Base-by-base conservation (phyloP, 2,888 invertebrate species). In the Nomada fabriciana region DNA sequence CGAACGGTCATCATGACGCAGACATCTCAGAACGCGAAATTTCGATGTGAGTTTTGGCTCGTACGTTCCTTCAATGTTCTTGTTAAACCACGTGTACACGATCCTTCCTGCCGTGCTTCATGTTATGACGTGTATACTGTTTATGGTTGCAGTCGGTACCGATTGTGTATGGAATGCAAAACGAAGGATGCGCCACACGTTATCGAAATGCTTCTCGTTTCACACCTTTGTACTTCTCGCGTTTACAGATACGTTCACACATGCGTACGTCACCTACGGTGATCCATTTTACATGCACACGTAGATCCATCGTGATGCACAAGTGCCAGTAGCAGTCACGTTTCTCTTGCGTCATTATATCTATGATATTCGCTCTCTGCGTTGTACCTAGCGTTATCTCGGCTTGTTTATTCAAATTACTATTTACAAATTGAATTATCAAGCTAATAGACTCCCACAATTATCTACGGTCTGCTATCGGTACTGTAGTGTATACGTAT, bases 31-130 rank as follows among this genome's bases (percentile, higher is more conserved):
- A 90, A 90, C 74, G 84, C 89, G 76, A 92, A 92, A 86, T 92
- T 91, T 84, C 89, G 91, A 90, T 92, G 91, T 91, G 88, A 91
- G 91, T 91, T 79, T 25, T 53, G 55, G 36, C 47, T 64, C 43
- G 63, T 36, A 64, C 13, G 29, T n/a, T 15, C 7, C 9, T n/a
- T 50, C 29, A n/a, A 23, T 52, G 50, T 0, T 36, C 36, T 50
- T 2, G 15, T n/a, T 15, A 3, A 36, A 25, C 43, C 67, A 73
- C 67, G 67, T 73, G 69, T 60, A 64, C 7, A 9, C 11, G 36
- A 50, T 63, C 53, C 18, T 23, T 63, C 43, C n/a, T 55, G 13
- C 25, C 42, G 5, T 43, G n/a, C 13, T n/a, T n/a, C 23, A 42
- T 29, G 36, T 36, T 36, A 59, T 25, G 53, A 29, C 53, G 53